Conservation (phyloP, 2,113 vertebrate species). For the Bos taurus region ARS-UCD2.0 NC_037339.1:30262001-30262500, state of each 20-base stretch:
- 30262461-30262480: background rate
- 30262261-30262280: background rate
- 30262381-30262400: rapidly evolving
- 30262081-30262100: too few relatives aligned
- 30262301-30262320: background rate
- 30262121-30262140: background rate
- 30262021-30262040: background rate
- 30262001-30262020: background rate
- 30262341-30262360: background rate
- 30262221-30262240: background rate
- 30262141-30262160: background rate
- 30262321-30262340: background rate
- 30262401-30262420: background rate
- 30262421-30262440: background rate
- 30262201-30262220: background rate
- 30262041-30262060: background rate
- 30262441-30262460: background rate
- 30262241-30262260: background rate
- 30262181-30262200: background rate
- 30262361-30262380: background rate
- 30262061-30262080: background rate
- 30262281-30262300: background rate
- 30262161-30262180: background rate
- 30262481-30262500: background rate
- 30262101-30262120: background rate